These are phyloP conservation scores for Seira musarum DNA, from an alignment of 2,888 invertebrate genomes.

Conservation along the genomic window DNA sequence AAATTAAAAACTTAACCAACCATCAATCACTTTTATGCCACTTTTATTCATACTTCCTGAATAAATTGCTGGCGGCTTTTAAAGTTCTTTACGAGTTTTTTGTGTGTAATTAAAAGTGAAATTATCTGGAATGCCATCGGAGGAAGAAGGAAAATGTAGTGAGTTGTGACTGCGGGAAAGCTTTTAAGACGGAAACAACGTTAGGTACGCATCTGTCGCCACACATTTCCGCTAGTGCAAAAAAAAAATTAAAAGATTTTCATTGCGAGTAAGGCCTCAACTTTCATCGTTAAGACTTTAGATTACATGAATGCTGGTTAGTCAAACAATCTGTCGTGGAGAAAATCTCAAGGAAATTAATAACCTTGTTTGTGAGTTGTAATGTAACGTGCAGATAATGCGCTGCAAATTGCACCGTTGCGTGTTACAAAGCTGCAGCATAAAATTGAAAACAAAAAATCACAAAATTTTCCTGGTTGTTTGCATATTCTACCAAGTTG, in stretches of 20 bases:
- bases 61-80: neutral
- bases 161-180: too few relatives aligned
- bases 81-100: neutral
- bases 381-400: conserved; percentile 24
- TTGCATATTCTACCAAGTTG: too few relatives aligned
- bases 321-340: neutral
- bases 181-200: neutral
- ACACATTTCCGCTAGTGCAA: too few relatives aligned
- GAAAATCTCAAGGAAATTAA: conserved; percentile 16
- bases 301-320: neutral
- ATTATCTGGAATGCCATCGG: neutral
- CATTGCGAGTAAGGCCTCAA: neutral
- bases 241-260: too few relatives aligned
- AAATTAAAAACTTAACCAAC: conserved; percentile 1
- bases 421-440: conserved; percentile 8
- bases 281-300: neutral
- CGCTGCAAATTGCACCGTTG: conserved; percentile 45
- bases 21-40: conserved; percentile 26
- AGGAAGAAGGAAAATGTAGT: conserved; percentile 4
- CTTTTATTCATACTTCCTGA: too few relatives aligned
- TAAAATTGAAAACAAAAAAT: neutral
- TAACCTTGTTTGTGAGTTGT: conserved; percentile 30
- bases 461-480: neutral
- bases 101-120: neutral
- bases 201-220: neutral